phyloP scores from a whole-genome alignment of 2,888 invertebrate genomes.

The Patella pellucida region DNA sequence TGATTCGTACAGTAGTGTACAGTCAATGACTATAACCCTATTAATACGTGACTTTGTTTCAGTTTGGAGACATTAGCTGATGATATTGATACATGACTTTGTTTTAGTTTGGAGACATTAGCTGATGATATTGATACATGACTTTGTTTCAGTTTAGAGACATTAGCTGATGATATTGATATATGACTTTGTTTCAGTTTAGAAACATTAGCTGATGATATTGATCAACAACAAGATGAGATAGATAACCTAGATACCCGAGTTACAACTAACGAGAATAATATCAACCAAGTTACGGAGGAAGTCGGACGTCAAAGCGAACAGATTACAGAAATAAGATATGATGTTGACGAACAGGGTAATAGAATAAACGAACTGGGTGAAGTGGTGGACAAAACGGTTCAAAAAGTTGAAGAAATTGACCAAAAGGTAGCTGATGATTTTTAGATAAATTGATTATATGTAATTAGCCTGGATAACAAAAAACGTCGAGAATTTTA shows the following conservation, averaged over 20 bases:
- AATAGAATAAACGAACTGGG: slow-evolving; percentile 48
- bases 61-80: no score
- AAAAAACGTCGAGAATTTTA: no score
- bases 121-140: no score
- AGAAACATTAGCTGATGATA: not conserved
- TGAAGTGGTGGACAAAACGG: slow-evolving; percentile 57
- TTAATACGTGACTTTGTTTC: no score
- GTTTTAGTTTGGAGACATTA: no score
- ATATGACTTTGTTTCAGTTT: not conserved
- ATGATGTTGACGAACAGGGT: slow-evolving; percentile 23
- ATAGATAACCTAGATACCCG: not conserved
- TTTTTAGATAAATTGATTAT: no score
- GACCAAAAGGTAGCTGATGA: slow-evolving; percentile 49
- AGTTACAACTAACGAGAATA: not conserved
- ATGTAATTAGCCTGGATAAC: no score
- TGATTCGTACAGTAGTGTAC: no score
- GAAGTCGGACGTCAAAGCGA: slow-evolving; percentile 46
- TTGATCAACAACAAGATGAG: not conserved
- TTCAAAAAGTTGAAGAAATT: slow-evolving; percentile 21
- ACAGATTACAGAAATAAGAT: not conserved
- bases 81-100: no score
- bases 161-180: no score
- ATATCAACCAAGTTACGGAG: slow-evolving; percentile 36
- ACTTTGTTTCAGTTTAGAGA: no score
- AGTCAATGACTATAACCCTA: no score